Base-by-base conservation (phyloP, 2,888 invertebrate genomes). In the Corythucha ciliata region DNA sequence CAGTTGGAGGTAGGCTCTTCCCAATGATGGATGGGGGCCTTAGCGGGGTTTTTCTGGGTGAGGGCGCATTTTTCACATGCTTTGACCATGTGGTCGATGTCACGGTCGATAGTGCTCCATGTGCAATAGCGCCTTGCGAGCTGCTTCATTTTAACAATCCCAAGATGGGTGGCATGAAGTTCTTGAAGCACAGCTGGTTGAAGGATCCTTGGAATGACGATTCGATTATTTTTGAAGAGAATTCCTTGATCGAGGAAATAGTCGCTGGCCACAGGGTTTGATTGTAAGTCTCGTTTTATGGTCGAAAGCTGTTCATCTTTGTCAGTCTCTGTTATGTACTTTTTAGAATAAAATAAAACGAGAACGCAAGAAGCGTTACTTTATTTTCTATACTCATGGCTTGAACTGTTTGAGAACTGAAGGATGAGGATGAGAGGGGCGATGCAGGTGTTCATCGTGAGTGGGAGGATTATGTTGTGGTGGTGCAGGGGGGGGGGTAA, bases 61-160 rank as follows among this genome's bases (percentile, higher is more conserved):
- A 2, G 4, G 58, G 44, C 7, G 59, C 57, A 14, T 50, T 53
- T 51, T 60, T 62, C 16, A 48, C 36, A 22, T 60, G 61, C 18
- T 41, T 55, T 25, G 47, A 57, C 47, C 56, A 55, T 6, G 54
- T 27, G 3, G 46, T 61, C 60, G 21, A 61, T 59, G 24, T 59
- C 58, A 26, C 34, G 21, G 25, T 46, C 22, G 10, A 46, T 46
- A 7, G 14, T 16, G 3, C 22, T 14, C 46, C 46, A 46, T 12
- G 39, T 63, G 60, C 59, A 60, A 40, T 61, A 60, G 2, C 58
- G 56, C 14, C 62, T 41, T 22, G n/a, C 40, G 21, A 39, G n/a
- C 20, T 39, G 40, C 24, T 39, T 39, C 40, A 39, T 39, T 20
- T 39, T 39, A 6, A 18, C 7, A 18, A 18, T 18, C 6, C 40